Conservation (phyloP, 2,113 vertebrate genomes). For the Setophaga petechia region DNA sequence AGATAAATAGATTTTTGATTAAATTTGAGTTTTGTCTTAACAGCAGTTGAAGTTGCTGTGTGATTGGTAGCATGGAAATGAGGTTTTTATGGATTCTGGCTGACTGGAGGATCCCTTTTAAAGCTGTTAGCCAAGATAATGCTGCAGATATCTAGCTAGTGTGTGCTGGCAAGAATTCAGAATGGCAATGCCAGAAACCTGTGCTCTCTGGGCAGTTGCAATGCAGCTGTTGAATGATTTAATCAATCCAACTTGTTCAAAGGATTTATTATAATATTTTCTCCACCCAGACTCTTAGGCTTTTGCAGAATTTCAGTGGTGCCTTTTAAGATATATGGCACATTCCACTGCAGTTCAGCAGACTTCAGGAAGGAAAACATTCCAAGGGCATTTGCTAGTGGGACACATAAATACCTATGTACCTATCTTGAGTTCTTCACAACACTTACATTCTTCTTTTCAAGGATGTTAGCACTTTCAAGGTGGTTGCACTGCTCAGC, state of each 20-base stretch:
- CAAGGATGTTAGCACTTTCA: neutral
- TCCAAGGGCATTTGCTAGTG: neutral
- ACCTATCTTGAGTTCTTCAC: neutral
- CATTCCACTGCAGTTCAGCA: neutral
- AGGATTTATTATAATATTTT: neutral
- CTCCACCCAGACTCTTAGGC: neutral
- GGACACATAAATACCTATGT: neutral
- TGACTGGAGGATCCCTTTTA: neutral
- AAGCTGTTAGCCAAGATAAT: conserved; percentile 45
- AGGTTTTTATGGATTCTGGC: conserved; percentile 47
- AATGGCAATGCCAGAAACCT: conserved; percentile 14
- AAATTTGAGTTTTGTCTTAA: conserved; percentile 51
- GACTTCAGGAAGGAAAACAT: neutral
- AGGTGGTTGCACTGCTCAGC: neutral
- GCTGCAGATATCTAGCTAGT: neutral
- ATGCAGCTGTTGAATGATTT: neutral
- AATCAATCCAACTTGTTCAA: neutral
- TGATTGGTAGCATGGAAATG: conserved; percentile 56
- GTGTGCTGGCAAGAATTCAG: conserved; percentile 41
- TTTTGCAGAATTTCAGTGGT: neutral
- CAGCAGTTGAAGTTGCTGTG: conserved; percentile 13
- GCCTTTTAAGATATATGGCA: neutral
- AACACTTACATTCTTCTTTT: neutral
- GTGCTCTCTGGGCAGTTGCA: conserved; percentile 36
- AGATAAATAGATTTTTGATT: conserved; percentile 66